phyloP scores from a whole-genome alignment of 2,113 vertebrate species.

The Melospiza georgiana region DNA sequence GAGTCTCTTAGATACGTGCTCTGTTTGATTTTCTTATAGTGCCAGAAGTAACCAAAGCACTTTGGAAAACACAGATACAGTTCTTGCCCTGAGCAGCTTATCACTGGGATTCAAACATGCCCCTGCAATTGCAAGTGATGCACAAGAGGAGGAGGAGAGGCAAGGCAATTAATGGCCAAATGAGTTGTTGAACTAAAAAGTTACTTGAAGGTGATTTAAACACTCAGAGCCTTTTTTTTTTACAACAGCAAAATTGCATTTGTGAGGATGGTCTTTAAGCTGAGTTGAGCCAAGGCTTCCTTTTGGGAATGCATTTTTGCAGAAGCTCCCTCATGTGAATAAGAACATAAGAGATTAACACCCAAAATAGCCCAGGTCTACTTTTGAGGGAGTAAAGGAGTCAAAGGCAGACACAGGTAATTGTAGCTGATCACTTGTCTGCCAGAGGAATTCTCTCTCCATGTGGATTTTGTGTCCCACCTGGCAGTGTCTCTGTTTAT shows the following conservation, averaged over 20 bases:
- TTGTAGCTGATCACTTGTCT: not conserved
- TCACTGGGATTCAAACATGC: not conserved
- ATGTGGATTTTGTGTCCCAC: not conserved
- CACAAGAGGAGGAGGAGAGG: not conserved
- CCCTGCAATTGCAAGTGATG: not conserved
- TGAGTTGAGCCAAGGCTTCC: not conserved
- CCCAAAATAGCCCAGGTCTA: not conserved
- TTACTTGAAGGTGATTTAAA: slow-evolving; percentile 40
- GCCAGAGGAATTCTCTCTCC: not conserved
- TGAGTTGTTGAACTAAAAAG: slow-evolving; percentile 30
- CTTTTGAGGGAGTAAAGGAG: not conserved
- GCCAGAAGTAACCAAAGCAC: slow-evolving; percentile 30
- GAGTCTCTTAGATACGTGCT: not conserved
- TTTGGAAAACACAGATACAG: not conserved
- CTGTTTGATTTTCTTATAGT: not conserved
- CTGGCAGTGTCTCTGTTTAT: not conserved
- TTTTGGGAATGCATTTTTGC: not conserved
- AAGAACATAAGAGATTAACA: not conserved
- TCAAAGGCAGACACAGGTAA: not conserved
- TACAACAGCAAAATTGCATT: not conserved
- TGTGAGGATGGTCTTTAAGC: not conserved
- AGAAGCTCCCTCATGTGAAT: not conserved
- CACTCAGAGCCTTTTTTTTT: not conserved
- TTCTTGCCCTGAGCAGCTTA: slow-evolving; percentile 47
- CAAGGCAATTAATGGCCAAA: slow-evolving; percentile 51